phyloP scores from a whole-genome alignment of 2,113 vertebrate genomes.

The Erythrocercus mccallii region DNA sequence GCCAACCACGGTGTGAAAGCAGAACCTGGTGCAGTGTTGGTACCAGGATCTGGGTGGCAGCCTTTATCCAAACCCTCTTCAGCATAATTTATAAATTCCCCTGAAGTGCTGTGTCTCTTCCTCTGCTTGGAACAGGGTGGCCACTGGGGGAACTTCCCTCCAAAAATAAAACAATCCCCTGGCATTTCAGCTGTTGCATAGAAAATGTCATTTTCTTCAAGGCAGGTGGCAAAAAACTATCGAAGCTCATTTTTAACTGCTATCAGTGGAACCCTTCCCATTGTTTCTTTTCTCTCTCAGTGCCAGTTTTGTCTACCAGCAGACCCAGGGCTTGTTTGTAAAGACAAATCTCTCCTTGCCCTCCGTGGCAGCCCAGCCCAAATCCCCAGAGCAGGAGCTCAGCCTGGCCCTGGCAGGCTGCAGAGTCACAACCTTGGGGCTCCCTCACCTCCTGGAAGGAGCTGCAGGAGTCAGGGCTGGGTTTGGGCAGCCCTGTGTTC shows the following conservation, averaged over 20 bases:
- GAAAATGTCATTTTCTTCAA: background rate
- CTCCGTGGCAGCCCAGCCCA: background rate
- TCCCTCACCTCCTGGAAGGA: background rate
- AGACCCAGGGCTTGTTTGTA: no score
- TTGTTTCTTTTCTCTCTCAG: no score
- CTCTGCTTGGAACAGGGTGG: background rate
- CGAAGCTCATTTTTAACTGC: no score
- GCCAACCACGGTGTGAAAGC: background rate
- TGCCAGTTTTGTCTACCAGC: no score
- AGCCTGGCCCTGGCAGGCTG: background rate
- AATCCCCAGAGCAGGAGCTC: background rate
- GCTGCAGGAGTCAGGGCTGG: rapidly evolving
- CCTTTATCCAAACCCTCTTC: background rate
- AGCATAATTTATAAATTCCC: rapidly evolving
- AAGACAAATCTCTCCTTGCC: no score
- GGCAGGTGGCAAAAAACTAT: background rate
- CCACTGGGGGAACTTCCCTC: background rate
- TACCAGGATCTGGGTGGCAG: background rate
- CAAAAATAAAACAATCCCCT: background rate
- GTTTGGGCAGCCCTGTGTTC: background rate
- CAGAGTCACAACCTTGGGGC: background rate
- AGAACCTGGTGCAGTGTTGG: background rate
- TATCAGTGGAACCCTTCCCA: no score
- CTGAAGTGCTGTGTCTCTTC: background rate
- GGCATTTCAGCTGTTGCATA: background rate